Conservation (phyloP, 2,113 vertebrate genomes). For the Cyanocitta stelleri region DNA sequence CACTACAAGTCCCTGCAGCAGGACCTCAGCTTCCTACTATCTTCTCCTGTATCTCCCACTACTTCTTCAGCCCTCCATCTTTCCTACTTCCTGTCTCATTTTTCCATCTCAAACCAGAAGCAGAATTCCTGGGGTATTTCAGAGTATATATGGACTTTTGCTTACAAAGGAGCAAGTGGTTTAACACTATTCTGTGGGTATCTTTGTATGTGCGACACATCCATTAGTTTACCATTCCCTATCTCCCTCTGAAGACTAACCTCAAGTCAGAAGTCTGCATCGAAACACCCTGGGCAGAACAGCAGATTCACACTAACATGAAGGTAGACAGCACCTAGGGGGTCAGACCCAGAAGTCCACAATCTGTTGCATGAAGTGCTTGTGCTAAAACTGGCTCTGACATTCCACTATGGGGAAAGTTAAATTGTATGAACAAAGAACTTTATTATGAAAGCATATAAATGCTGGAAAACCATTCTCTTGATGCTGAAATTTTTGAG, state of each 20-base stretch:
- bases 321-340: neutral
- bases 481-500: neutral
- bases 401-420: neutral
- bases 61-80: neutral
- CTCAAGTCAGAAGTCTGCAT: neutral
- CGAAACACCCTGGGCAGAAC: neutral
- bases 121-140: neutral
- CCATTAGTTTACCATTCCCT: neutral
- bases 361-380: neutral
- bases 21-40: neutral
- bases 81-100: neutral
- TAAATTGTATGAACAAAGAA: neutral
- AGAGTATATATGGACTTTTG: accelerated
- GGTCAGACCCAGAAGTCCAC: neutral
- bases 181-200: neutral
- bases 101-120: neutral
- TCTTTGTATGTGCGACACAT: neutral
- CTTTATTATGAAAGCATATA: neutral
- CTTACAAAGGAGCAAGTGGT: neutral
- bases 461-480: neutral
- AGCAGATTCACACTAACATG: neutral
- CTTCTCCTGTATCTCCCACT: neutral
- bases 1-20: neutral
- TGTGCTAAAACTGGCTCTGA: neutral
- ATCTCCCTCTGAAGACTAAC: neutral